Percentiles rank a stretch among this genome's conserved stretches.
Evolutionary conservation across 2,797 vertebrate genomes (phyloP).

Genomic region (Crocidura indochinensis): DNA sequence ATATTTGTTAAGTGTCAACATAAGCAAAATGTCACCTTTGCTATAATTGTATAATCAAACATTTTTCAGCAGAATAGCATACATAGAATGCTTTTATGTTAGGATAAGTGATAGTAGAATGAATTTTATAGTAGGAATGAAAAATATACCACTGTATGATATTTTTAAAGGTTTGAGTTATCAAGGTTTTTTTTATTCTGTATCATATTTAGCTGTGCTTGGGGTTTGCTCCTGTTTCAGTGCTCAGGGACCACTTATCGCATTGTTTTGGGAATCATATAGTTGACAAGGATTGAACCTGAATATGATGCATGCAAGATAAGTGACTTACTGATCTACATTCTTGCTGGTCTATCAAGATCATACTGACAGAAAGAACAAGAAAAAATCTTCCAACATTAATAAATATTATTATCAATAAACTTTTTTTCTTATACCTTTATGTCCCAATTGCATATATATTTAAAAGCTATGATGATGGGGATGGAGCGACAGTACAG

Average conservation of each 20-base stretch:
- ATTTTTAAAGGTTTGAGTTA: constrained; percentile 8
- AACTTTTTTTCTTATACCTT: background rate
- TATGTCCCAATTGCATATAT: background rate
- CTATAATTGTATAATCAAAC: constrained; percentile 7
- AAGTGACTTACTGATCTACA: too few species aligned
- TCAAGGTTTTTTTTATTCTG: background rate
- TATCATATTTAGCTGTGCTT: too few species aligned
- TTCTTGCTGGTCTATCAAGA: too few species aligned
- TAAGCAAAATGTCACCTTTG: constrained; percentile 45
- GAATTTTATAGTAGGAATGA: background rate
- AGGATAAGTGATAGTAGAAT: background rate
- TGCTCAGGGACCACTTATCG: too few species aligned
- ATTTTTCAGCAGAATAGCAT: constrained; percentile 12
- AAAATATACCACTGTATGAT: background rate
- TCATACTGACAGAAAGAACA: background rate
- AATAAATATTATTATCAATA: constrained; percentile 7
- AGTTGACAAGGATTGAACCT: too few species aligned
- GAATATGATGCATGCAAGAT: too few species aligned
- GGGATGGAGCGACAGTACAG: too few species aligned
- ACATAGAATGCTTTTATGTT: constrained; percentile 15
- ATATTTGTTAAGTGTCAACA: background rate
- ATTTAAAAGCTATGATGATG: background rate
- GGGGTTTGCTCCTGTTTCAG: too few species aligned
- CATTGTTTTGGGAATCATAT: too few species aligned
- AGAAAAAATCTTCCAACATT: constrained; percentile 10